Base-by-base conservation (phyloP, 2,113 vertebrate species). In the Myrmecophaga tridactyla region DNA sequence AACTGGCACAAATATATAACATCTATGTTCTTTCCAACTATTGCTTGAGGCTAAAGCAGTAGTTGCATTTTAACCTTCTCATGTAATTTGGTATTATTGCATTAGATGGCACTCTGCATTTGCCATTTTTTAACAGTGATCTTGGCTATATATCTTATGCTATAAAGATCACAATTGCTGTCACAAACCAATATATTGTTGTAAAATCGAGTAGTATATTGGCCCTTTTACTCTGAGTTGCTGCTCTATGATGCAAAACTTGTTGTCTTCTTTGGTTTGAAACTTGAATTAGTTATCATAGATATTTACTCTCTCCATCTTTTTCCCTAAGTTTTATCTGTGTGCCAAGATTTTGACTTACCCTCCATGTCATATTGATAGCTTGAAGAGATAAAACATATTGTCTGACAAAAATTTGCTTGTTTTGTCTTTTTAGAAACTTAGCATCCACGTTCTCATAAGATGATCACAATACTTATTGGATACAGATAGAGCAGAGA, bases 101-200 rank as follows among this genome's bases (percentile, higher is more conserved):
- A 83, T 89, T 93, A 70, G 69, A 89, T 93, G 69, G 75, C 83
- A 84, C 31, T 93, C 56, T 96, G 34, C 36, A 94, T 84, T 95
- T 89, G 14, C 41, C 51, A 56, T 83, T 23, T 90, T 85, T 95
- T 87, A 65, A 73, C 31, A 53, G 31, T 87, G 58, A 39, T 90
- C 34, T 3, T 76, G 43, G 83, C 27, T 46, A 92, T 65, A 25
- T 27, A 81, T 92, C 86, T 92, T 94, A 65, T 94, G 76, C 51
- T 72, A 76, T 20, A 84, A 86, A 97, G 63, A 60, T 13, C 20
- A 94, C 60, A 15, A 84, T 94, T 89, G 94, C 23, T 89, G 15
- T 78, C 58, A 94, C 23, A 94, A 76, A 80, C 31, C 23, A 84
- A 85, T 67, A 67, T 72, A 43, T 53, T 93, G 23, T 67, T 92